These are phyloP conservation scores for Phocoena phocoena DNA, from an alignment of 2,113 vertebrate genomes.

Conservation along the genomic window DNA sequence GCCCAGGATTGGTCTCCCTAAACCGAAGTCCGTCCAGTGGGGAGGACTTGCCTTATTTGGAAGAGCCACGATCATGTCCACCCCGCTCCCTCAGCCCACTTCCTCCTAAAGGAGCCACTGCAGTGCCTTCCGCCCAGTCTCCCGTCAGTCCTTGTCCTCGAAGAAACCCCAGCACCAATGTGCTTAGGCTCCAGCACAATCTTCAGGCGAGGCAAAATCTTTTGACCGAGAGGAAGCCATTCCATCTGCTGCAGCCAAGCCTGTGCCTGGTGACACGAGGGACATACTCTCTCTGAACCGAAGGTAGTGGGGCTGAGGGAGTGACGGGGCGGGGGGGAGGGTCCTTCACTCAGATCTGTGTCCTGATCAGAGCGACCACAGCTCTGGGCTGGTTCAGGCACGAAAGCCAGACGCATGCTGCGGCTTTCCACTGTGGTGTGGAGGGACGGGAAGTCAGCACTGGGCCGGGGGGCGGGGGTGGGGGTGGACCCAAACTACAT, in stretches of 20 bases:
- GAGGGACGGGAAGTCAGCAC: background rate
- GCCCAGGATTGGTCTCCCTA: background rate
- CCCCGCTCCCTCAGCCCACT: rapidly evolving
- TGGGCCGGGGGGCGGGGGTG: no score
- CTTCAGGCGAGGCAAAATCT: background rate
- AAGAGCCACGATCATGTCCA: rapidly evolving
- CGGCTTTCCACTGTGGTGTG: background rate
- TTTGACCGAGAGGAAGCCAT: background rate
- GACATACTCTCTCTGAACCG: rapidly evolving
- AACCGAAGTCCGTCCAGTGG: rapidly evolving
- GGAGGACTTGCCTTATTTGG: no score
- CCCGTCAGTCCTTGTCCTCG: background rate
- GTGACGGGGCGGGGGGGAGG: background rate
- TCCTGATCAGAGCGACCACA: background rate
- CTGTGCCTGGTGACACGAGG: background rate
- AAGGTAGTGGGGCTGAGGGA: no score
- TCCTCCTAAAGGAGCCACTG: background rate
- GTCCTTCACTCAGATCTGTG: background rate
- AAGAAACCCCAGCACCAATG: rapidly evolving
- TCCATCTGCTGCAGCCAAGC: no score
- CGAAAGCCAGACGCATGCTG: rapidly evolving
- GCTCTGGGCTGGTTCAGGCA: background rate
- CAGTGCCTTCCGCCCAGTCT: rapidly evolving
- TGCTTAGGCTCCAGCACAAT: no score
- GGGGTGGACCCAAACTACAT: rapidly evolving